Base-by-base conservation (phyloP, 2,797 vertebrate genomes). In the Melanotaenia maccullochi region DNA sequence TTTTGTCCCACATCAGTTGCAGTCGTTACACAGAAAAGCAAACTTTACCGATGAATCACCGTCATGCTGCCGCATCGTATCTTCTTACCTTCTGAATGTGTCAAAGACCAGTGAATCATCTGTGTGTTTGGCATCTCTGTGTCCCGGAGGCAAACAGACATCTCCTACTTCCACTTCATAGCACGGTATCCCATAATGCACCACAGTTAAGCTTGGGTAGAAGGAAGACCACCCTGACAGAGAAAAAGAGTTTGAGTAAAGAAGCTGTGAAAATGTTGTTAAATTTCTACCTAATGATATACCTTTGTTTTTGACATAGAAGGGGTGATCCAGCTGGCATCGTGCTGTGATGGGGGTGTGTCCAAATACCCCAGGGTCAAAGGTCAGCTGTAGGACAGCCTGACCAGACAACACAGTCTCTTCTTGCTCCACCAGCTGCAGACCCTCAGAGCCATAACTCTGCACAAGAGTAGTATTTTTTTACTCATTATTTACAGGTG, bases 301-400 rank as follows among this genome's bases (percentile, higher is more conserved):
- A 99, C 98, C 98, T 97, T 98, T 99, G 90, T 95, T 96, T 95
- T 96, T 98, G 83, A 98, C 96, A 75, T 97, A 99, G 87, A 99
- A 99, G 33, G 97, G 97, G 79, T 99, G 97, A 85, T 98, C 97
- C 0, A 98, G 92, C 78, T 95, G 95, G 94, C 98, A 99, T 78
- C 95, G 95, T 5, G 95, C 95, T 0, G 95, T 97, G 82, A 99
- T 81, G 70, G 93, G 91, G 40, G 93, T 91, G 62, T 95, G 90
- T 77, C 96, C 96, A 51, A 95, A 94, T 81, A 95, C 96, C 79
- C 97, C 96, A n/a, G 97, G 97, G 91, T 99, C 97, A 94, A 99
- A 99, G 79, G 96, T 98, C 91, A 99, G 86, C 87, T 98, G 97
- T 80, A 98, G 93, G 63, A 97, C 94, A 47, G 96, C 96, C 91